Percentiles rank a stretch among this genome's conserved stretches.
phyloP scores from a whole-genome alignment of 2,797 vertebrate genomes.

The Dryobates pubescens region DNA sequence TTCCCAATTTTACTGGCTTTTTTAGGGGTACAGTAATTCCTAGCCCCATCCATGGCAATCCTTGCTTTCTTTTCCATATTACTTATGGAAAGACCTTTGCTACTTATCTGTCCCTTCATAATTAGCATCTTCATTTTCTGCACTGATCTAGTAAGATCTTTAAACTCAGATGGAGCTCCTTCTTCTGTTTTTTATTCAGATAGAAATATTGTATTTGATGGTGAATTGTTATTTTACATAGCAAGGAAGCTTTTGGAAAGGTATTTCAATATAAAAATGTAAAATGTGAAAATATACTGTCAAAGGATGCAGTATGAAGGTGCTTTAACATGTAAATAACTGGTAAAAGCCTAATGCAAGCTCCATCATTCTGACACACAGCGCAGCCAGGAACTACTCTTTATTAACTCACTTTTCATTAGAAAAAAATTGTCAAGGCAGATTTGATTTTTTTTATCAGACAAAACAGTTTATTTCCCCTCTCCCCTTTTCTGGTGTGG shows the following conservation, averaged over 20 bases:
- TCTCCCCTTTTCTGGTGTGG: background rate
- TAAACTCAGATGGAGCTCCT: background rate
- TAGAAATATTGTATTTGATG: background rate
- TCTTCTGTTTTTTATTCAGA: background rate
- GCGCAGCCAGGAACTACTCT: background rate
- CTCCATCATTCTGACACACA: background rate
- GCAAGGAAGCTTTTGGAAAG: background rate
- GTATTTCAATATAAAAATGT: background rate
- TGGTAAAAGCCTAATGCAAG: background rate
- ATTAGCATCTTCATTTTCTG: background rate
- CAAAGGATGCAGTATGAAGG: background rate
- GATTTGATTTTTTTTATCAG: background rate
- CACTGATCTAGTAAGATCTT: background rate
- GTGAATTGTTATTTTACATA: background rate
- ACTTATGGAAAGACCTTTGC: background rate
- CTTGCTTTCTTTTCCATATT: background rate
- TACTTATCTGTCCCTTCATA: background rate
- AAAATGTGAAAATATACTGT: background rate
- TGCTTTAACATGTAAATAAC: background rate
- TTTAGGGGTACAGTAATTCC: background rate
- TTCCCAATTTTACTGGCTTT: background rate
- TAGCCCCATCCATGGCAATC: rapidly evolving
- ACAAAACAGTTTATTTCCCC: background rate
- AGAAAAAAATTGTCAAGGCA: background rate
- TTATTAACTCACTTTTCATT: background rate